Base-by-base conservation (phyloP, 2,113 vertebrate species). In the Ceyx cyanopectus region DNA sequence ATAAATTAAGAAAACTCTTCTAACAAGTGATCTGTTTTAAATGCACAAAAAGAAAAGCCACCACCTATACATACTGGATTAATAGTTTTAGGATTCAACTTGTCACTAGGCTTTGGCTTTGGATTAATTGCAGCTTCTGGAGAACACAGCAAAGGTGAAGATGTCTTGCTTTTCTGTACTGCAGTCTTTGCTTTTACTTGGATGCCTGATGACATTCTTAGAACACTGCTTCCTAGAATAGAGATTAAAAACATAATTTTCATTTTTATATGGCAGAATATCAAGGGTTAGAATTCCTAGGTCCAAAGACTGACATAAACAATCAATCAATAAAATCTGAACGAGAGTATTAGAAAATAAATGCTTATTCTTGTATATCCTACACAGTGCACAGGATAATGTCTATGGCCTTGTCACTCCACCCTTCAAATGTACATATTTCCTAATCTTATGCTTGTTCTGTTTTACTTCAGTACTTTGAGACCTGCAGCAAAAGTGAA, bases 1-100 rank as follows among this genome's bases (percentile, higher is more conserved):
- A 79, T 60, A 37, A 73, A 74, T 12, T 21, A 80, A 74, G 12
- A 78, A 30, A 14, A 22, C 24, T 85, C n/a, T 93, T 88, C 73
- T 48, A 85, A 50, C 12, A 27, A 53, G 29, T 68, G 14, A 60
- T 26, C 15, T 12, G 5, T 74, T 80, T 83, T n/a, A 72, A 77
- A 43, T 12, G n/a, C 66, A 51, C 7, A 54, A 84, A 85, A 18
- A 76, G 63, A 83, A 80, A 53, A 23, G 19, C 3, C 21, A 79
- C 6, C 51, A 27, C 21, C 21, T 54, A 18, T 53, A 96, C 98
- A 48, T 94, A 98, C 98, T 0, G 98, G 98, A 94, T 98, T 97
- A 90, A 98, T 98, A n/a, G 98, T 98, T 97, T 98, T 98, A 63
- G 98, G 98, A 91, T 98, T 98, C 30, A 98, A 97, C 76, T 97